Base-by-base conservation (phyloP, 2,113 vertebrate species). In the Tympanuchus pallidicinctus region DNA sequence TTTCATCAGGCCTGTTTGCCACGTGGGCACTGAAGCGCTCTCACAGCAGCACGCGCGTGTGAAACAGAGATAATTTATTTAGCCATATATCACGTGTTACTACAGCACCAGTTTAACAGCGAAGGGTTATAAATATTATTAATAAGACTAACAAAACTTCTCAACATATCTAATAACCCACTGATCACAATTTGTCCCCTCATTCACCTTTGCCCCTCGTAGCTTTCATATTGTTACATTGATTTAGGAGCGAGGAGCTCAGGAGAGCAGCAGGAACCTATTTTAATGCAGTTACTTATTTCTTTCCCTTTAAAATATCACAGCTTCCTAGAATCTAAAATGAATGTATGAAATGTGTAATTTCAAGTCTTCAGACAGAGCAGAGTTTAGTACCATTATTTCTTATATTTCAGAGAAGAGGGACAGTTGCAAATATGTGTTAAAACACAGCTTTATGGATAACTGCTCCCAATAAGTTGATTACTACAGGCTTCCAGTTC, bases 111-210 rank as follows among this genome's bases (percentile, higher is more conserved):
- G 94, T 96, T 97, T 97, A 98, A 98, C 92, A 92, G 88, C 88
- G 97, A 79, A 67, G 71, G 88, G 97, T 96, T 97, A 98, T 98
- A 98, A 98, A 98, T 98, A 97, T 96, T 90, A 97, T 94, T 96
- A 96, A 94, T 94, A 96, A 93, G 97, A 93, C 84, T 92, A 97
- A 95, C 71, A 92, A 95, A 95, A 97, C 92, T 97, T 97, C 91
- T 95, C 77, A 95, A 94, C 70, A 90, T 72, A 98, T 93, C 92
- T 93, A 87, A 97, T 97, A 98, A 97, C 95, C 89, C 96, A 97
- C 93, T 96, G 94, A 98, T 98, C 96, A 97, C 83, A 70, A 97
- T 83, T 72, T 96, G 97, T 97, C 97, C 97, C 96, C 97, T 94
- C 65, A 34, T 93, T 94, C 94, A 96, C 94, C 94, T 94, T 85